phyloP scores from a whole-genome alignment of 2,113 vertebrate species.

The Gopherus evgoodei region DNA sequence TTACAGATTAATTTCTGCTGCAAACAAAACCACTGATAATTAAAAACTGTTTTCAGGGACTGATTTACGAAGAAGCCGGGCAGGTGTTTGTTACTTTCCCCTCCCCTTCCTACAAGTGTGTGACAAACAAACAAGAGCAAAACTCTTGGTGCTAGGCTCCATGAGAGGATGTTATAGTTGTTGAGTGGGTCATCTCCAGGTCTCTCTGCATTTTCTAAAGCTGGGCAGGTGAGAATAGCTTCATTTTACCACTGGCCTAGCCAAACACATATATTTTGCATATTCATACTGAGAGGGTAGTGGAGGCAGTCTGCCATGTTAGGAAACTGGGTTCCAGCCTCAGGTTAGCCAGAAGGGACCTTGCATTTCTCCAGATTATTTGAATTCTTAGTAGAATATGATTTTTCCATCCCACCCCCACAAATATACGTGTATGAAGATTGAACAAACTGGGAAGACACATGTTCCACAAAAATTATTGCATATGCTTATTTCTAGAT shows the following conservation, averaged over 20 bases:
- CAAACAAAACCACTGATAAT: constrained; percentile 29
- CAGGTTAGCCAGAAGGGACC: background rate
- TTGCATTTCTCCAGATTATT: background rate
- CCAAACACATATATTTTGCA: background rate
- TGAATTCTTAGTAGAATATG: background rate
- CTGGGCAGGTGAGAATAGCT: background rate
- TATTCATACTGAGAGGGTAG: background rate
- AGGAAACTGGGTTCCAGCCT: background rate
- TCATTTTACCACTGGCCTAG: background rate
- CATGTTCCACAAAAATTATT: background rate
- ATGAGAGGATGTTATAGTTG: background rate
- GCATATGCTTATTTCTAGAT: background rate
- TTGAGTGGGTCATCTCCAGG: background rate
- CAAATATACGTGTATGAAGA: background rate
- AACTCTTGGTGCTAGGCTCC: background rate
- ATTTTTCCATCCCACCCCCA: background rate
- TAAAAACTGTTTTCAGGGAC: constrained; percentile 45
- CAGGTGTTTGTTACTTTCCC: background rate
- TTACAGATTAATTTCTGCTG: constrained; percentile 40
- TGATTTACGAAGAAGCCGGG: background rate
- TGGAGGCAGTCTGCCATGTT: background rate
- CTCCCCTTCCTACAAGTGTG: background rate
- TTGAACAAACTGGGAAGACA: background rate
- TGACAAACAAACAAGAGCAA: background rate
- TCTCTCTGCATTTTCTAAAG: background rate